Evolutionary conservation across 2,113 vertebrate genomes (phyloP).

Genomic region (Colistium nudipinnis): DNA sequence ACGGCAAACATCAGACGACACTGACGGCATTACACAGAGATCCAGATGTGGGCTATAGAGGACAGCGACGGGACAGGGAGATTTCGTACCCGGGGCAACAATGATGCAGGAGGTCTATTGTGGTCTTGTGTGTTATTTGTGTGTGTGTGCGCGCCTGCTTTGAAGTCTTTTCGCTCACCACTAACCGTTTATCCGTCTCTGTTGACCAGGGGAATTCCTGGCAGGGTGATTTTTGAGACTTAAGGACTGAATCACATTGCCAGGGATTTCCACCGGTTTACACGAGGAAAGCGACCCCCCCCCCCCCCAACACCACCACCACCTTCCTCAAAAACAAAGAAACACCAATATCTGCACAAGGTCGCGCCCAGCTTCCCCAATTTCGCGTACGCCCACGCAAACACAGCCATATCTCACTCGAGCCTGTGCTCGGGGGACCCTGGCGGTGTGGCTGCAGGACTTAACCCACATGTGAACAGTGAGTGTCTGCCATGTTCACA

Average conservation of each 20-base stretch:
- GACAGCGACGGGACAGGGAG: not conserved
- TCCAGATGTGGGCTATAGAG: not conserved
- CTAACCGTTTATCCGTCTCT: conserved; percentile 62
- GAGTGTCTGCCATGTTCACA: conserved; percentile 87
- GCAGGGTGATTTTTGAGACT: conserved; percentile 92
- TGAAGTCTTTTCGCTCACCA: conserved; percentile 14
- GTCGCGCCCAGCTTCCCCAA: conserved; percentile 19
- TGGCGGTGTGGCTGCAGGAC: conserved; percentile 84
- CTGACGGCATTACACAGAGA: not conserved
- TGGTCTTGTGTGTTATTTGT: conserved; percentile 15
- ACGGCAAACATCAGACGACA: conserved; percentile 23
- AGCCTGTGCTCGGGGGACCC: not conserved
- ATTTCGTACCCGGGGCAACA: not conserved
- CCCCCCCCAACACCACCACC: too few species aligned
- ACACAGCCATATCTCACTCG: conserved; percentile 26
- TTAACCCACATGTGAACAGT: conserved; percentile 92
- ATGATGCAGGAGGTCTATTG: not conserved
- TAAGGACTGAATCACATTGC: conserved; percentile 95
- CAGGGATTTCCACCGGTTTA: conserved; percentile 96
- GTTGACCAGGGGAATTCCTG: conserved; percentile 92
- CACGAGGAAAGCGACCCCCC: conserved; percentile 74
- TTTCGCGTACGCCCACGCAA: conserved; percentile 43
- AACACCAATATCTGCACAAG: conserved; percentile 20
- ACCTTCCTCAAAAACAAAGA: conserved; percentile 10
- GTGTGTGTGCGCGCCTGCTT: not conserved